Base-by-base conservation (phyloP, 1,140 invertebrate species). In the Pogonomyrmex barbatus region DNA sequence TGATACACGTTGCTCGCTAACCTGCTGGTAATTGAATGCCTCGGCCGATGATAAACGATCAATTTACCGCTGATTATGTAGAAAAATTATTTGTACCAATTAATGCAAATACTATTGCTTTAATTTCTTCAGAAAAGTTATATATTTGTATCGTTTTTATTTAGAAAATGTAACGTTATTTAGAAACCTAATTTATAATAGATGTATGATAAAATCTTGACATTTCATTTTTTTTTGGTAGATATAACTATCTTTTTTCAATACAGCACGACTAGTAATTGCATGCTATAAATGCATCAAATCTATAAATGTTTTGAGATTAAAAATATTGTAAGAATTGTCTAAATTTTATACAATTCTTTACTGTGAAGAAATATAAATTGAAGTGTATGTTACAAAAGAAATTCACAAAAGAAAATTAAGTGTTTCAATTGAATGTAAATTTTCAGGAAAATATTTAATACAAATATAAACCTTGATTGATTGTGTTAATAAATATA, bases 71-170 rank as follows among this genome's bases (percentile, higher is more conserved):
- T 70, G 42, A 10, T 12, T 17, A 0, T 73, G 60, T 62, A 60
- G 42, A 83, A 83, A 68, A 86, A 88, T 86, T 88, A 86, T 88
- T 86, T 58, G 75, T 58, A 58, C 50, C 79, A 68, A 85, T 88
- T 86, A 79, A 88, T 86, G 67, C 39, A 79, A 88, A 73, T 56
- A n/a, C 14, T 39, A 50, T 56, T 42, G 39, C 33, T n/a, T 56
- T 45, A 45, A 50, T 52, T 39, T 52, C 14, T 56, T 56, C 36
- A 60, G 73, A 65, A 50, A 62, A 85, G 78, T 86, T 33, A 5
- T 52, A 56, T 30, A 8, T 42, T 47, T 17, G 12, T 1, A 0
- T n/a, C 24, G 24, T 42, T 56, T 9, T 45, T 78, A 33, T 65
- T 78, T 60, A 33, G 12, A 8, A 52, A 56, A 47, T 77, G 0